phyloP scores from a whole-genome alignment of 2,888 invertebrate genomes.

The Dichetophora obliterata region DNA sequence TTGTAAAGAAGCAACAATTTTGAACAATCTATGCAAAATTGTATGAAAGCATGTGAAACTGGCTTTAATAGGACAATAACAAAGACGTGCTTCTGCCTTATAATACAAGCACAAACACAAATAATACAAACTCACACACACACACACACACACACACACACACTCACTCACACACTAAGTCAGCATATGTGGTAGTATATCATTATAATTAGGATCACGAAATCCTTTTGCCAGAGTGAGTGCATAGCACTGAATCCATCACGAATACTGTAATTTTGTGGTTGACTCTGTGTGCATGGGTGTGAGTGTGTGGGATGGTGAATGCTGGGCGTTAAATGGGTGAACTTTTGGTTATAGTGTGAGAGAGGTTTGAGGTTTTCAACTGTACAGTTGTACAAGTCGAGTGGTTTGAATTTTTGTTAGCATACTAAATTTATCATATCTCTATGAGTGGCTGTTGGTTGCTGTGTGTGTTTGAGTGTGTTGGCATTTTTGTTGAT shows the following conservation, averaged over 20 bases:
- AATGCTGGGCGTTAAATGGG: background rate
- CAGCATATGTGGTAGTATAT: constrained; percentile 26
- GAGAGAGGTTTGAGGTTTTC: background rate
- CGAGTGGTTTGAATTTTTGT: constrained; percentile 2
- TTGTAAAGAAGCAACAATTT: constrained; percentile 15
- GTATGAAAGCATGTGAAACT: background rate
- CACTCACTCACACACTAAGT: background rate
- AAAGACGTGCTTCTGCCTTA: background rate
- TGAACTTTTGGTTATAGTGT: background rate
- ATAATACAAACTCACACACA: no score
- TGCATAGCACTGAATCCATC: constrained; percentile 18
- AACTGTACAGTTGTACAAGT: background rate
- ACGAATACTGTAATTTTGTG: constrained; percentile 34
- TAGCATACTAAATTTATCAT: constrained; percentile 14
- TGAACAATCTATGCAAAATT: background rate
- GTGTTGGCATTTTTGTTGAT: background rate
- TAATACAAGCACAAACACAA: background rate
- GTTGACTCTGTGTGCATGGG: background rate
- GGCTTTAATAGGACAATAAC: background rate
- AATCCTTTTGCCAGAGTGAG: constrained; percentile 9
- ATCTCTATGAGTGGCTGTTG: background rate
- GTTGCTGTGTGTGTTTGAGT: background rate
- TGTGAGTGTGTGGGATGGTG: background rate
- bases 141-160: background rate
- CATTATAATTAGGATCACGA: constrained; percentile 41